Conservation (phyloP, 1,140 invertebrate species). For the Pristionchus pacificus region DNA sequence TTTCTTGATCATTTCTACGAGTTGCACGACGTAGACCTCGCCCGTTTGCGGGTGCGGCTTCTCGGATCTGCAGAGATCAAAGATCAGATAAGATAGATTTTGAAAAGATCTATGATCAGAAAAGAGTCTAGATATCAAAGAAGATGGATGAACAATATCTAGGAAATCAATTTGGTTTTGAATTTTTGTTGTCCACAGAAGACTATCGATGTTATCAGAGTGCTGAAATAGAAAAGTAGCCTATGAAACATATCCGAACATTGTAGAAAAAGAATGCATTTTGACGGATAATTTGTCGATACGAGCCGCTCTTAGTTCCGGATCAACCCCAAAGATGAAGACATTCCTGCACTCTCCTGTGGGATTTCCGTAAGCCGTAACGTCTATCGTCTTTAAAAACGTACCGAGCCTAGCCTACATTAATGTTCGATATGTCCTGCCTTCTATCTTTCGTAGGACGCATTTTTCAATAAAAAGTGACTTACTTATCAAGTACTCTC, state of each 20-base stretch:
- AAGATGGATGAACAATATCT: neutral
- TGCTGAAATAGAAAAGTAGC: too few species aligned
- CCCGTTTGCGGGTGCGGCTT: constrained; percentile 9
- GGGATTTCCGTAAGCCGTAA: neutral
- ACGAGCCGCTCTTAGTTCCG: too few species aligned
- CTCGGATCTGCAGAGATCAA: constrained; percentile 29
- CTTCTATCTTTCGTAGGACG: neutral
- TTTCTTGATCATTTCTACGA: constrained; percentile 97
- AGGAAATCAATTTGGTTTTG: neutral
- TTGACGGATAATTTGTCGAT: too few species aligned
- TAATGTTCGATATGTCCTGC: too few species aligned
- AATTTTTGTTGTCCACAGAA: neutral
- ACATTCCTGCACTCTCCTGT: too few species aligned
- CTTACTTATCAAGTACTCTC: constrained; percentile 33
- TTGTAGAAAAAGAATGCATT: too few species aligned
- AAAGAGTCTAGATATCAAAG: constrained; percentile 5
- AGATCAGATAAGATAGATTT: too few species aligned
- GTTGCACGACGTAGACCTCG: constrained; percentile 63
- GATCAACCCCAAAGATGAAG: too few species aligned
- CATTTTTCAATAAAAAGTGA: neutral
- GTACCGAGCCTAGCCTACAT: too few species aligned
- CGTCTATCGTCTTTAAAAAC: neutral
- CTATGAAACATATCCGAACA: too few species aligned
- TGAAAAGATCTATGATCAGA: too few species aligned
- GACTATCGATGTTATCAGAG: neutral